phyloP scores from a whole-genome alignment of 1,140 invertebrate species.

The Manduca sexta region DNA sequence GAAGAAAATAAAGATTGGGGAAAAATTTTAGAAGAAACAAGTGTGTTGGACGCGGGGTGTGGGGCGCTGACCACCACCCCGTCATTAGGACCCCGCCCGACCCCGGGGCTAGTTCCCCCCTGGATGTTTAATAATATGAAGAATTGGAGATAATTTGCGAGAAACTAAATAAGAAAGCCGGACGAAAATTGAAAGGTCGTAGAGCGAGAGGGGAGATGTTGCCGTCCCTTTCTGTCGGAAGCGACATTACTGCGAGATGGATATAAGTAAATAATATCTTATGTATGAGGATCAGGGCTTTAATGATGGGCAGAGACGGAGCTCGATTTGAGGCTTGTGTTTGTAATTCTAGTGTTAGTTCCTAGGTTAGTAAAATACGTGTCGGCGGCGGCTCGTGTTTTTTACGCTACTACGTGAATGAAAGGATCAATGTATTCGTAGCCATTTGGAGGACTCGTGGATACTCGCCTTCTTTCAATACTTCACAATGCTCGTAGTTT shows the following conservation, averaged over 20 bases:
- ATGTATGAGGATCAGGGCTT: too few species aligned
- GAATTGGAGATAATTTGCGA: constrained; percentile 73
- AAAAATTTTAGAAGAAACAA: constrained; percentile 72
- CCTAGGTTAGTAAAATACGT: too few species aligned
- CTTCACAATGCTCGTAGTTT: too few species aligned
- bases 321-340: too few species aligned
- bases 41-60: constrained; percentile 45
- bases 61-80: constrained; percentile 58
- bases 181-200: constrained; percentile 69
- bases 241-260: not conserved
- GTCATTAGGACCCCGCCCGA: constrained; percentile 53
- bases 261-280: not conserved
- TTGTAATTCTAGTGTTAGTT: too few species aligned
- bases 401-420: too few species aligned
- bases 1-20: constrained; percentile 71
- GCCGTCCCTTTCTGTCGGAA: constrained; percentile 18
- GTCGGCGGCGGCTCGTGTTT: too few species aligned
- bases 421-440: too few species aligned
- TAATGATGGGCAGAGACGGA: too few species aligned
- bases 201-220: constrained; percentile 21
- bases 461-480: too few species aligned
- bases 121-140: constrained; percentile 72
- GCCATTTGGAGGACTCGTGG: too few species aligned
- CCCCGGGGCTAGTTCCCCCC: constrained; percentile 51
- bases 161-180: constrained; percentile 72